Percentiles rank a stretch among this genome's conserved stretches.
These are phyloP conservation scores for Hippopotamyrus pictus DNA, from an alignment of 2,797 vertebrate genomes.

Conservation along the genomic window DNA sequence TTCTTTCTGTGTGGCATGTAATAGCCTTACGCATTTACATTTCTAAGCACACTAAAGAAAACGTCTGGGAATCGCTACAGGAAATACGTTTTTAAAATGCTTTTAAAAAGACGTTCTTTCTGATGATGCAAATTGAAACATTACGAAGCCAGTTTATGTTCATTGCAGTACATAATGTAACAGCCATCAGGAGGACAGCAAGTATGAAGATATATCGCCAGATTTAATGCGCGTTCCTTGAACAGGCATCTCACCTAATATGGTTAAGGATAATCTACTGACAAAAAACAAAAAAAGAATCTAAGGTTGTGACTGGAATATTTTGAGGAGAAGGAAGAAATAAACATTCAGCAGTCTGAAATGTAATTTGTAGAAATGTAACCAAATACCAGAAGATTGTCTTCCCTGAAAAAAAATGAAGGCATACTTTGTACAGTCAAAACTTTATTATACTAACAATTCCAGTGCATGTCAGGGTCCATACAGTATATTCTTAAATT, in stretches of 20 bases:
- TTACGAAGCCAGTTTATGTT: background rate
- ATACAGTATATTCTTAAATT: slow-evolving; percentile 2
- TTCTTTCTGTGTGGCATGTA: background rate
- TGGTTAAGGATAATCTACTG: background rate
- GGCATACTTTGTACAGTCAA: background rate
- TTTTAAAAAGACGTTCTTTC: background rate
- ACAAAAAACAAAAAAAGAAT: background rate
- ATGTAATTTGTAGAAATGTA: background rate
- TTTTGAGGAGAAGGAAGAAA: background rate
- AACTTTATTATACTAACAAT: slow-evolving; percentile 1
- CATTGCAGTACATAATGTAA: slow-evolving; percentile 10
- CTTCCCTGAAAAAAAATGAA: background rate
- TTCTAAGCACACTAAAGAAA: background rate
- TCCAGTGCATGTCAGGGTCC: background rate
- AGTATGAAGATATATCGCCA: background rate
- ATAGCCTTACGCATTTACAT: background rate
- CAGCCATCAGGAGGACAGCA: background rate
- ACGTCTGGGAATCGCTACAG: background rate
- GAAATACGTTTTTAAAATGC: slow-evolving; percentile 3
- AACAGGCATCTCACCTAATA: background rate
- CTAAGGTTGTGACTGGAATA: background rate
- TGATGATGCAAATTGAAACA: background rate
- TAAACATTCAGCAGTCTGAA: background rate
- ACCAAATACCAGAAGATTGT: background rate
- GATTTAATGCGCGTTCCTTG: background rate